Evolutionary conservation across 2,113 vertebrate species (phyloP).

Genomic region (Tapirus terrestris): DNA sequence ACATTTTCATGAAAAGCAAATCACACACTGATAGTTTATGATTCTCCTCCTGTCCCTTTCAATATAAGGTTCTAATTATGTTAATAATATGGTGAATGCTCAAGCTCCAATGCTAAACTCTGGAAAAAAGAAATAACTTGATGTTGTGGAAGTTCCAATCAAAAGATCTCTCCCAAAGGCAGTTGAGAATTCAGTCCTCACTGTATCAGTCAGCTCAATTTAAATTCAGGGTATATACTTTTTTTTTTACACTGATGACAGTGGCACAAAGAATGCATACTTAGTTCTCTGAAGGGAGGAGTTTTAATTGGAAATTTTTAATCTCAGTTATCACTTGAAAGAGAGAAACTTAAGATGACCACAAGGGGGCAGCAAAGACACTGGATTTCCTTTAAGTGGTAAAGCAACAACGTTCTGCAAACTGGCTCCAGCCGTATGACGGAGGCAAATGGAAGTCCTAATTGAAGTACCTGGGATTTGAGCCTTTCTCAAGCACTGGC

Average conservation of each 20-base stretch:
- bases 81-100: not conserved
- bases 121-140: not conserved
- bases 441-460: not conserved
- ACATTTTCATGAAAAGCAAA: not conserved
- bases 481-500: not conserved
- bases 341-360: constrained; percentile 42
- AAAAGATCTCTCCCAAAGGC: not conserved
- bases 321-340: not conserved
- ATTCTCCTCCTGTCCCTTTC: not conserved
- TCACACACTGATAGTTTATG: not conserved
- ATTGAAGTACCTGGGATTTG: not conserved
- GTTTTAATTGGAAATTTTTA: constrained; percentile 28
- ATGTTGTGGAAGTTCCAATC: not conserved
- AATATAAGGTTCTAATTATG: not conserved
- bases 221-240: not conserved
- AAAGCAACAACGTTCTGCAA: not conserved
- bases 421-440: not conserved
- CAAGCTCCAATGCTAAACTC: not conserved
- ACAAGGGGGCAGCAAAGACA: constrained; percentile 79
- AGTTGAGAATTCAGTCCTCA: not conserved
- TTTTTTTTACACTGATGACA: not conserved
- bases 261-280: not conserved
- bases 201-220: not conserved
- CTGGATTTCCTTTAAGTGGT: not conserved
- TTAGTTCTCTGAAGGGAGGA: not conserved